phyloP scores from a whole-genome alignment of 2,797 vertebrate genomes.

The Lutjanus campechanus region DNA sequence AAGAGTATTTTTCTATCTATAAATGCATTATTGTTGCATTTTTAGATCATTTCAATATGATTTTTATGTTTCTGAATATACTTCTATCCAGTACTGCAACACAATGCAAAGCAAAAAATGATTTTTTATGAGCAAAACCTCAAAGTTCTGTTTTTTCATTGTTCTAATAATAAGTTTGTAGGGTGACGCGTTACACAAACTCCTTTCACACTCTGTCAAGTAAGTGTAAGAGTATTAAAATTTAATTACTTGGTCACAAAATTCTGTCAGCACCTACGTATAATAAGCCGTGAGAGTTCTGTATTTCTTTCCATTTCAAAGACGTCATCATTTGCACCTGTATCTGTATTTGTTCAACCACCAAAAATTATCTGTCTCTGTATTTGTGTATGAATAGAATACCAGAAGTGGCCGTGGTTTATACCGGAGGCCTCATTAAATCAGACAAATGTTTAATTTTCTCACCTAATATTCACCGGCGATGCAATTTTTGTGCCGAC shows the following conservation, averaged over 20 bases:
- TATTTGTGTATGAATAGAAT: too few species aligned
- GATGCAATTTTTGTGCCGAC: too few species aligned
- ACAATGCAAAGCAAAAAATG: too few species aligned
- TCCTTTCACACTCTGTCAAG: constrained; percentile 1
- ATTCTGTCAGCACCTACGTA: not conserved
- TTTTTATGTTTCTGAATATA: not conserved
- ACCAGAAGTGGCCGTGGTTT: too few species aligned
- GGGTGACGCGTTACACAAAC: not conserved
- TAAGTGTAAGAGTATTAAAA: constrained; percentile 1
- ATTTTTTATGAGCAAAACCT: too few species aligned
- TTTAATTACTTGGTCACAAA: constrained; percentile 23
- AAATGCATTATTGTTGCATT: not conserved
- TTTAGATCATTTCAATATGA: not conserved
- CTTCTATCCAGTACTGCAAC: not conserved
- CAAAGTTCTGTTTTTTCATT: not conserved
- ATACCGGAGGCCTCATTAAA: too few species aligned
- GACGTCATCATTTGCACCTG: too few species aligned
- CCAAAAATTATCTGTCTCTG: too few species aligned
- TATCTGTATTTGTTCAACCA: too few species aligned
- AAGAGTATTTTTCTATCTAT: not conserved
- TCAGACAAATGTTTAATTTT: too few species aligned
- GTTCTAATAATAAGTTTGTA: not conserved
- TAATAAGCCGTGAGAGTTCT: not conserved
- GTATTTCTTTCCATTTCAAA: not conserved
- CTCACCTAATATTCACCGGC: too few species aligned